A percentile compares a stretch with the other conserved stretches of the same genome.
Conservation (phyloP, 2,797 vertebrate species). For the Onychomys arenicola region DNA sequence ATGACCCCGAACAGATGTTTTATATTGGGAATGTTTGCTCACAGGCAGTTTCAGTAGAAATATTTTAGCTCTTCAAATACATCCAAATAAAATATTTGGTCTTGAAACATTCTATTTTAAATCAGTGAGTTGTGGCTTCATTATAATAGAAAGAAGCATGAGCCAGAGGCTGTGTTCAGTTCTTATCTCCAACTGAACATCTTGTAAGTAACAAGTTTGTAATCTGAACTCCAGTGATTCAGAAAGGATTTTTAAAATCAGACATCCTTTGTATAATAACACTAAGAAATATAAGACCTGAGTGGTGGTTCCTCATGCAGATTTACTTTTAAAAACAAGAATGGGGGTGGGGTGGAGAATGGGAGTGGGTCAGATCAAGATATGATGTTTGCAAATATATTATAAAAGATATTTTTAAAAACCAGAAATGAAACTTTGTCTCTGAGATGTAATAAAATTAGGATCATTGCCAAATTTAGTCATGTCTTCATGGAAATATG, state of each 20-base stretch:
- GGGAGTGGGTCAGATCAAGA: not conserved
- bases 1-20: conserved; percentile 70
- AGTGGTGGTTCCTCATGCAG: not conserved
- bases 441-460: conserved; percentile 28
- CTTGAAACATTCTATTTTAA: conserved; percentile 66
- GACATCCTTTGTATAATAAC: not conserved
- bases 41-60: conserved; percentile 66
- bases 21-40: conserved; percentile 72
- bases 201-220: not conserved
- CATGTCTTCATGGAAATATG: not conserved
- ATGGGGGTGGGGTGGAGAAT: not conserved
- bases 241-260: conserved; percentile 18
- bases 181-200: not conserved
- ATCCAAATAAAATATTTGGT: conserved; percentile 75
- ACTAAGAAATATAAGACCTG: conserved; percentile 40
- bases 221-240: not conserved
- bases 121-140: conserved; percentile 38
- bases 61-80: conserved; percentile 68
- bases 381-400: not conserved
- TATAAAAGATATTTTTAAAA: not conserved
- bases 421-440: conserved; percentile 1
- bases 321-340: not conserved
- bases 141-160: conserved; percentile 15
- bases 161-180: conserved; percentile 8
- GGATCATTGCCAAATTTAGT: not conserved